Conservation (phyloP, 2,888 invertebrate species). For the Sphaerophoria taeniata region DNA sequence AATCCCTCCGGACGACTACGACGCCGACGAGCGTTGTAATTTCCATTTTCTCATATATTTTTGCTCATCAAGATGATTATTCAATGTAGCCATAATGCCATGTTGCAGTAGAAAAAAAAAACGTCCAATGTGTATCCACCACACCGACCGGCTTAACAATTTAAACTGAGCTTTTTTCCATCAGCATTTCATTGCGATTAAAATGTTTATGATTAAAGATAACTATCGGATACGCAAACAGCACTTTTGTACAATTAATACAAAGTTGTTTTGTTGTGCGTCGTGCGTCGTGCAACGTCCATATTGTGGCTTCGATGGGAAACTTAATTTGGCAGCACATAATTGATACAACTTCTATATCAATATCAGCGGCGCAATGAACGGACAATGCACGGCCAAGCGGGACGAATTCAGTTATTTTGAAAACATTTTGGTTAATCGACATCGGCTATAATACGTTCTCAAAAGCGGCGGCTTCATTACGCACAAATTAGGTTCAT, state of each 20-base stretch:
- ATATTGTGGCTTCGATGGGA: slow-evolving; percentile 56
- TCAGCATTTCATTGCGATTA: slow-evolving; percentile 39
- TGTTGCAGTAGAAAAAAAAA: slow-evolving; percentile 25
- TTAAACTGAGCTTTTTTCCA: slow-evolving; percentile 34
- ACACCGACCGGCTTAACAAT: background rate
- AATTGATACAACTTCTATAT: slow-evolving; percentile 62
- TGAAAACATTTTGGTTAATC: slow-evolving; percentile 72
- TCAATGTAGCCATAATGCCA: slow-evolving; percentile 42
- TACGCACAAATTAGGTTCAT: slow-evolving; percentile 74
- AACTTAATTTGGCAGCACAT: slow-evolving; percentile 65
- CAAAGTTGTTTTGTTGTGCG: slow-evolving; percentile 5
- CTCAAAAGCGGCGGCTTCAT: slow-evolving; percentile 72
- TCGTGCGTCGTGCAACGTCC: background rate
- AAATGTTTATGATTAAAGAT: slow-evolving; percentile 72
- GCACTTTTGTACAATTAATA: slow-evolving; percentile 54
- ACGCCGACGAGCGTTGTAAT: slow-evolving; percentile 4
- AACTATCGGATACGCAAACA: slow-evolving; percentile 65
- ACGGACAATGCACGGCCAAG: background rate
- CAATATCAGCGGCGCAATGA: slow-evolving; percentile 20
- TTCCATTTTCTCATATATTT: slow-evolving; percentile 48
- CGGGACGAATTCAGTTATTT: slow-evolving; percentile 5
- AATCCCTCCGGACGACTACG: slow-evolving; percentile 19
- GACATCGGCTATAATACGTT: slow-evolving; percentile 50
- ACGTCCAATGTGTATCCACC: slow-evolving; percentile 47
- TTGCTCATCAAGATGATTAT: slow-evolving; percentile 42